Evolutionary conservation across 2,888 invertebrate species (phyloP).

Genomic region (Tenthredo notha): DNA sequence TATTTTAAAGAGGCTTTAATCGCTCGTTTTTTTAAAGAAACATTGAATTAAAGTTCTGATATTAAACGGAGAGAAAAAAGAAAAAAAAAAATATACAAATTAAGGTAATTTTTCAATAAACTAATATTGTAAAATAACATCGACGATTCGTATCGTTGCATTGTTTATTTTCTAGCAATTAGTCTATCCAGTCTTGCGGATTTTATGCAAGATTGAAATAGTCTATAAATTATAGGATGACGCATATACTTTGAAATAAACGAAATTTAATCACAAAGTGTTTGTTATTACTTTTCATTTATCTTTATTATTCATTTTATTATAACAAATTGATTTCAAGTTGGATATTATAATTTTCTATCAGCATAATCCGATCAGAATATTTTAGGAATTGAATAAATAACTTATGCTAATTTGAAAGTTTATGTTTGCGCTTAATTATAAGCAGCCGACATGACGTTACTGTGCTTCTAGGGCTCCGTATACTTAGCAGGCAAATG

Average conservation of each 20-base stretch:
- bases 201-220: conserved; percentile 19
- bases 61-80: no score
- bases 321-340: neutral
- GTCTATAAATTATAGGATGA: neutral
- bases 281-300: neutral
- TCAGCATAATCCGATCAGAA: no score
- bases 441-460: no score
- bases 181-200: conserved; percentile 9
- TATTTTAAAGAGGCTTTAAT: neutral
- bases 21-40: conserved; percentile 27
- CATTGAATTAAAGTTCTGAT: neutral
- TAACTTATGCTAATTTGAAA: no score
- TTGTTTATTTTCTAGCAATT: neutral
- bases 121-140: neutral
- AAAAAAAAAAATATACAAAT: neutral
- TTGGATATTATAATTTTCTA: neutral
- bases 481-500: no score
- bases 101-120: neutral
- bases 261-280: neutral
- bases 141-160: neutral
- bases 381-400: no score
- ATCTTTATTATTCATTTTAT: neutral
- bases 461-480: no score
- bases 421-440: no score
- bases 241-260: neutral